Evolutionary conservation across 2,113 vertebrate species (phyloP).

Genomic region (Daubentonia madagascariensis): DNA sequence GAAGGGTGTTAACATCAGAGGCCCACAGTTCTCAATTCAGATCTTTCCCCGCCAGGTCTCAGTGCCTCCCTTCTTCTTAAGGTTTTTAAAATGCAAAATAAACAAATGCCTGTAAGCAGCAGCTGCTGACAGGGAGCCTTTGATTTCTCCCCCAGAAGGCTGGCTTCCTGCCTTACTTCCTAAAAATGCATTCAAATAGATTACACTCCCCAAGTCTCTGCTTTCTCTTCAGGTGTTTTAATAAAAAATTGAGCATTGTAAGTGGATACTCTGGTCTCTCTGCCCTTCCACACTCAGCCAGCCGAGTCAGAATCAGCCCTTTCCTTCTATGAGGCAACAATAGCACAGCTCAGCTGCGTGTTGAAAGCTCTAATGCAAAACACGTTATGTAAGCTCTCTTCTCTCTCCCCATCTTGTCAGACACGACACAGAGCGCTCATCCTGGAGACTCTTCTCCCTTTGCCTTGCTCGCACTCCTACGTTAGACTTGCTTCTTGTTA

Average conservation of each 20-base stretch:
- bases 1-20: not conserved
- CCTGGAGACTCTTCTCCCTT: conserved; percentile 26
- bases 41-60: not conserved
- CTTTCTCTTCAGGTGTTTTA: not conserved
- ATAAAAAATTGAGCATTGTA: no score
- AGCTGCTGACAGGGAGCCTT: not conserved
- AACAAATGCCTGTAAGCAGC: conserved; percentile 23
- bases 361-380: conserved; percentile 13
- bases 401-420: conserved; percentile 48
- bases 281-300: not conserved
- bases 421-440: conserved; percentile 38
- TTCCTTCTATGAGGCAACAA: not conserved
- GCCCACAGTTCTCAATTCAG: not conserved
- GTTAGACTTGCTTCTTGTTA: conserved; percentile 55
- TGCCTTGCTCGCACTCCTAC: not conserved
- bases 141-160: not conserved
- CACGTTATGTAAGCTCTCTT: not conserved
- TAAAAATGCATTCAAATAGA: not conserved
- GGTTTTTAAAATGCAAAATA: conserved; percentile 29
- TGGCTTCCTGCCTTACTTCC: not conserved
- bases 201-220: not conserved
- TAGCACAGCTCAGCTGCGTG: not conserved
- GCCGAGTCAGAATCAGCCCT: not conserved
- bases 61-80: not conserved
- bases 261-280: not conserved